Conservation (phyloP, 2,113 vertebrate genomes). For the Phasianus colchicus region DNA sequence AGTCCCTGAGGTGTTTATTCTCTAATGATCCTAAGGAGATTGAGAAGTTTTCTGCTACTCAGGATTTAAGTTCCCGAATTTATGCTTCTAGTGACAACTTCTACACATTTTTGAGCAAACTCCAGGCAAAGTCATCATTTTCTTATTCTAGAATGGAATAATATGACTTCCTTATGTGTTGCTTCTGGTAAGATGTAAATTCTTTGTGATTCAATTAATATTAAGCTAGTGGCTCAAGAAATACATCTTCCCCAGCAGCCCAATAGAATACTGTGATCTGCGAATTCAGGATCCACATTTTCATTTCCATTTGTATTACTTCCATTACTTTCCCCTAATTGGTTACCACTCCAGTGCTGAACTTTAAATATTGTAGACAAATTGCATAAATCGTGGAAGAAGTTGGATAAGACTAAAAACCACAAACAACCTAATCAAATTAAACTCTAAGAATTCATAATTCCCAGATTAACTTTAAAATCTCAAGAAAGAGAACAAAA, state of each 20-base stretch:
- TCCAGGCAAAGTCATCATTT: neutral
- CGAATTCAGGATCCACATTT: neutral
- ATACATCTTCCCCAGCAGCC: neutral
- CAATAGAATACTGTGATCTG: neutral
- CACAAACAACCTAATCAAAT: neutral
- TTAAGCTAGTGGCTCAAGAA: neutral
- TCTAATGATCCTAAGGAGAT: neutral
- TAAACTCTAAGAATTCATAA: neutral
- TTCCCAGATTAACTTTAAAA: neutral
- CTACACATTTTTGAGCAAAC: neutral
- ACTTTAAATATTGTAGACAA: neutral
- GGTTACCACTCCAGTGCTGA: neutral
- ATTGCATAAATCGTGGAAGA: neutral
- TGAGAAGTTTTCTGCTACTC: neutral
- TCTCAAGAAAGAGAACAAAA: neutral
- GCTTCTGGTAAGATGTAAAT: neutral
- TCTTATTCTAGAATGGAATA: neutral
- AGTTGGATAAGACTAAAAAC: neutral
- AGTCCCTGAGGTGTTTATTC: neutral
- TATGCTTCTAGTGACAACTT: neutral
- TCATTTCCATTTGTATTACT: neutral
- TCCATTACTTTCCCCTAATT: neutral
- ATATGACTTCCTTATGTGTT: neutral
- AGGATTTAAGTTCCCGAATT: neutral
- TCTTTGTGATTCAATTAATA: neutral